Evolutionary conservation across 2,888 invertebrate species (phyloP).

Genomic region (Pseudococcus viburni): DNA sequence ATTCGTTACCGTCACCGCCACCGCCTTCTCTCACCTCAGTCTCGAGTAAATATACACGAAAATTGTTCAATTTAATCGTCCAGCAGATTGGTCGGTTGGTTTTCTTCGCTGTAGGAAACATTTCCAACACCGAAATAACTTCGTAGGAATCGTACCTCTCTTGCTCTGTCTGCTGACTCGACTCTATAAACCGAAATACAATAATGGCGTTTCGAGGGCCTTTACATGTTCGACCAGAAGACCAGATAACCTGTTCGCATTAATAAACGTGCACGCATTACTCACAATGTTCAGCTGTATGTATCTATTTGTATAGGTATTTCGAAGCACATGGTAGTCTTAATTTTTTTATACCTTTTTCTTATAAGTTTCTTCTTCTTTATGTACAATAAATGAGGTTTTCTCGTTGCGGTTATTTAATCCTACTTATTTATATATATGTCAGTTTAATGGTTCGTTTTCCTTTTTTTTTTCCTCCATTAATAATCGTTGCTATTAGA

Average conservation of each 20-base stretch:
- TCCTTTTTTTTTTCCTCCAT: not conserved
- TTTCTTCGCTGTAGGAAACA: conserved; percentile 20
- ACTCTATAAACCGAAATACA: not conserved
- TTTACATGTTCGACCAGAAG: not conserved
- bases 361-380: not conserved
- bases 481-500: conserved; percentile 26
- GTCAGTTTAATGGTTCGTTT: conserved; percentile 36
- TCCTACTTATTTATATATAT: conserved; percentile 24
- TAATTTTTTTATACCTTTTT: conserved; percentile 14
- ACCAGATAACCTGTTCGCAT: not conserved
- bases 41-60: not conserved
- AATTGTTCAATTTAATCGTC: conserved; percentile 27
- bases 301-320: not conserved
- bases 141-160: not conserved
- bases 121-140: not conserved
- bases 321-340: conserved; percentile 16
- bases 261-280: not conserved
- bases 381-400: conserved; percentile 20
- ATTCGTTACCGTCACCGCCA: not conserved
- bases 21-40: not conserved
- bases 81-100: not conserved
- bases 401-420: conserved; percentile 37
- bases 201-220: not conserved
- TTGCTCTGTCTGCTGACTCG: not conserved
- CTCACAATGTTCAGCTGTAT: conserved; percentile 15